A percentile compares a stretch with the other conserved stretches of the same genome.
These are phyloP conservation scores for Thamnaconus septentrionalis DNA, from an alignment of 2,113 vertebrate genomes.

Conservation along the genomic window DNA sequence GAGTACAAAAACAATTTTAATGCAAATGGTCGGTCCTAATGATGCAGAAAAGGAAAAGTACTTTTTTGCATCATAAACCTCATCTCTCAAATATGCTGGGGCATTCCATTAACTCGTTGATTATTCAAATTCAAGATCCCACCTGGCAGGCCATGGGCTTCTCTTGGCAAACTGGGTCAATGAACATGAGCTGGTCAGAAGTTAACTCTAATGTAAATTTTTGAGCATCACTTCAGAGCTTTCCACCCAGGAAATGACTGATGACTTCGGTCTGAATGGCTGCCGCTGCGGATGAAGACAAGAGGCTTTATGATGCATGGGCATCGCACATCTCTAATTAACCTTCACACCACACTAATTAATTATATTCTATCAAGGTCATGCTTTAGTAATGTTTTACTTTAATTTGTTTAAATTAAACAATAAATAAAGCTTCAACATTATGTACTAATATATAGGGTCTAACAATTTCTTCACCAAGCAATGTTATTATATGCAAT, in stretches of 20 bases:
- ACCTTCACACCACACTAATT: conserved; percentile 80
- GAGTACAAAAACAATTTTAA: not conserved
- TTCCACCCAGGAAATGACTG: conserved; percentile 57
- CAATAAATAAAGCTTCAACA: no score
- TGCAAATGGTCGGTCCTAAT: not conserved
- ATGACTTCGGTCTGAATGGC: conserved; percentile 71
- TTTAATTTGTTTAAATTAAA: no score
- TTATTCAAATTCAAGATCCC: conserved; percentile 46
- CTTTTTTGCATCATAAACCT: conserved; percentile 28
- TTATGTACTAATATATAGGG: no score
- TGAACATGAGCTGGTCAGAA: conserved; percentile 36
- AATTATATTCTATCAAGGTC: conserved; percentile 80
- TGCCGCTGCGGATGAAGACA: conserved; percentile 75
- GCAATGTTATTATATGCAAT: no score
- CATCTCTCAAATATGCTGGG: conserved; percentile 45
- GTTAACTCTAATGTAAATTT: conserved; percentile 50
- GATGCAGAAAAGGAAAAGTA: conserved; percentile 5
- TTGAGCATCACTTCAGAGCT: conserved; percentile 38
- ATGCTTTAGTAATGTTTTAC: conserved; percentile 63
- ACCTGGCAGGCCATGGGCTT: conserved; percentile 43
- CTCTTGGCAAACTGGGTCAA: conserved; percentile 37
- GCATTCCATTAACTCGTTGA: conserved; percentile 46
- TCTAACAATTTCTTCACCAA: no score
- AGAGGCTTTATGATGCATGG: conserved; percentile 77
- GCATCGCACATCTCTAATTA: conserved; percentile 79